Percentiles rank a stretch among this genome's conserved stretches.
These are phyloP conservation scores for Nebria brevicollis DNA, from an alignment of 2,888 invertebrate genomes.

Conservation along the genomic window DNA sequence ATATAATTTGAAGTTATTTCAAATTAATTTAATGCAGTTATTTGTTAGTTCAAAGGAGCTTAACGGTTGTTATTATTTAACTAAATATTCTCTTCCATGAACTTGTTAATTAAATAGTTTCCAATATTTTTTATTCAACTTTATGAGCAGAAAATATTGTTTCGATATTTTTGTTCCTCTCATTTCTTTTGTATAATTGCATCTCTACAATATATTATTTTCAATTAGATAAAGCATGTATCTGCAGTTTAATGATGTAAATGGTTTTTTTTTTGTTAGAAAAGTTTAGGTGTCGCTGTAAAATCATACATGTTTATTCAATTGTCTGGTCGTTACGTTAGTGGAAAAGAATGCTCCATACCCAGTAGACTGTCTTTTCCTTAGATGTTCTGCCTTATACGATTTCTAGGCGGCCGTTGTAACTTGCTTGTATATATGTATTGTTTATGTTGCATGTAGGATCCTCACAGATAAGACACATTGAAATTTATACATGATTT, in stretches of 20 bases:
- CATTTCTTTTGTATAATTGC: too few species aligned
- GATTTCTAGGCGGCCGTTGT: slow-evolving; percentile 18
- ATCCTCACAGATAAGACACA: slow-evolving; percentile 3
- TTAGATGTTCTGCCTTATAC: slow-evolving; percentile 27
- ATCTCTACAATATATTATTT: too few species aligned
- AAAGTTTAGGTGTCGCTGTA: slow-evolving; percentile 17
- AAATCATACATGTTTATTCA: slow-evolving; percentile 30
- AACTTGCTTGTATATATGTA: slow-evolving; percentile 11
- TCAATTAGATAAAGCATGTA: too few species aligned
- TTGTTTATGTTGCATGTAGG: slow-evolving; percentile 31
- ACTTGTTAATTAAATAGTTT: too few species aligned
- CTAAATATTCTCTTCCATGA: too few species aligned
- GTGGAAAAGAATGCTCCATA: slow-evolving; percentile 29
- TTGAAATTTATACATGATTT: slow-evolving; percentile 10
- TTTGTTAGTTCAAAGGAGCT: too few species aligned
- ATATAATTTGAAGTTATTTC: too few species aligned
- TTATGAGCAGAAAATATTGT: too few species aligned
- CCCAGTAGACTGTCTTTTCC: slow-evolving; percentile 30
- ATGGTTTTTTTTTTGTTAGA: neutral
- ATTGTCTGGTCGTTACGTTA: slow-evolving; percentile 38
- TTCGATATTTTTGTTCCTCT: too few species aligned
- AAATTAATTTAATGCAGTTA: too few species aligned
- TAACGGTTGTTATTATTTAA: too few species aligned
- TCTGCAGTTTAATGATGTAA: neutral
- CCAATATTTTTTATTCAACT: too few species aligned